Evolutionary conservation across 2,888 invertebrate species (phyloP), one percentile per base, ranked within the genome.

Genomic region (Hypomecis atomaria): DNA sequence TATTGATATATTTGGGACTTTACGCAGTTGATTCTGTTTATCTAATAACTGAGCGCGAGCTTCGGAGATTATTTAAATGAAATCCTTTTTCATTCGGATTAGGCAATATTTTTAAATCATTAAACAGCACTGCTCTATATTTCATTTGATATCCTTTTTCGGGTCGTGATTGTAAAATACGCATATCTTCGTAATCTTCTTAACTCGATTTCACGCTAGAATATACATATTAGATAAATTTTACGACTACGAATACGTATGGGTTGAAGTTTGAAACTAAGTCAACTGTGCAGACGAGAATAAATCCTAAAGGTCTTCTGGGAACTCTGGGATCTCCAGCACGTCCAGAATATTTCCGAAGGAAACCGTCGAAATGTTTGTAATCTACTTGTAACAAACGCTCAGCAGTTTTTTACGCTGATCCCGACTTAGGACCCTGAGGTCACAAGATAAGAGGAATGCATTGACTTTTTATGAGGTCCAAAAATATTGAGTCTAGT

Each of bases 371-470:
- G 57, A 33, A 67, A 50, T 67, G 59, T 44, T 61, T 23, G 52
- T 63, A 65, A 65, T 63, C 44, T 53, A 52, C 59, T 38, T 36
- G 47, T 59, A 58, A 50, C 62, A 52, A 60, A 62, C 37, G 57
- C 58, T 57, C 54, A 40, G 47, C 48, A 37, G 44, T 62, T 48
- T 54, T 65, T 45, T 47, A 56, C 47, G 34, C 38, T 62, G 54
- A 62, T 55, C 65, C 65, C 50, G 60, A 55, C 62, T 61, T 63
- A 67, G 53, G 54, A 52, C 23, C 43, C 59, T 55, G 53, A 42
- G 43, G 62, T 37, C 48, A 33, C 49, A 9, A 61, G 69, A 67
- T 69, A 67, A 62, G 23, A 62, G 52, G 48, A 50, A 62, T 38
- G 44, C 47, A 13, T 47, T 47, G 43, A 33, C 34, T 62, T 42